Base-by-base conservation (phyloP, 2,888 invertebrate species). In the Caenorhabditis panamensis region DNA sequence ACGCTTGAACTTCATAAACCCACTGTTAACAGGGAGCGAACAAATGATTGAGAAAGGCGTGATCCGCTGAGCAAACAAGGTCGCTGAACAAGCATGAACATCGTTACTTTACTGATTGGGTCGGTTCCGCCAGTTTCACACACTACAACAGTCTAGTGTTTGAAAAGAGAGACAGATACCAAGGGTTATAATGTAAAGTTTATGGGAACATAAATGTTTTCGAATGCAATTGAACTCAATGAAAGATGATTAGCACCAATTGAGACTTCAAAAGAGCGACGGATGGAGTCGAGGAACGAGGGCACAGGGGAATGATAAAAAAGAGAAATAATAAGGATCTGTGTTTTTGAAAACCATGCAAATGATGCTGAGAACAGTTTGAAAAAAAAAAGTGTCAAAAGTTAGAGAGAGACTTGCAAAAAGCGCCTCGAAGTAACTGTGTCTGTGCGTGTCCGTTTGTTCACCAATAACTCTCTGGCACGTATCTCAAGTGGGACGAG, bases 401-500 rank as follows among this genome's bases (percentile, higher is more conserved):
- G 61, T 20, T 13, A 2, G 13, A 2, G 59, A 66, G 61, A 31
- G 44, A 61, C 59, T 66, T 66, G 66, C 66, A 66, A 75, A 59
- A 73, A 22, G 22, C 24, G 37, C 20, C 63, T 66, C 53, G 73
- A 66, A 73, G 66, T 73, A 73, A 51, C 66, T 64, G 20, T 41
- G 41, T 41, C 41, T 41, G 8, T 41, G 11, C 16, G 37, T 24
- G 9, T n/a, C 28, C 49, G 73, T 75, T 66, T 75, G 66, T 66
- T 66, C 72, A 20, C 58, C 54, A 37, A 22, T 61, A 59, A n/a
- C n/a, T n/a, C 53, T 61, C 24, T 54, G 62, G 54, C 54, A 63
- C 63, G 63, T 56, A 72, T 66, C 73, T 75, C 73, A 75, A 75
- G 73, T 75, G 73, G 66, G n/a, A 61, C 59, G 73, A 51, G 73